Evolutionary conservation across 2,888 invertebrate genomes (phyloP).

Genomic region (Halictus ligatus): DNA sequence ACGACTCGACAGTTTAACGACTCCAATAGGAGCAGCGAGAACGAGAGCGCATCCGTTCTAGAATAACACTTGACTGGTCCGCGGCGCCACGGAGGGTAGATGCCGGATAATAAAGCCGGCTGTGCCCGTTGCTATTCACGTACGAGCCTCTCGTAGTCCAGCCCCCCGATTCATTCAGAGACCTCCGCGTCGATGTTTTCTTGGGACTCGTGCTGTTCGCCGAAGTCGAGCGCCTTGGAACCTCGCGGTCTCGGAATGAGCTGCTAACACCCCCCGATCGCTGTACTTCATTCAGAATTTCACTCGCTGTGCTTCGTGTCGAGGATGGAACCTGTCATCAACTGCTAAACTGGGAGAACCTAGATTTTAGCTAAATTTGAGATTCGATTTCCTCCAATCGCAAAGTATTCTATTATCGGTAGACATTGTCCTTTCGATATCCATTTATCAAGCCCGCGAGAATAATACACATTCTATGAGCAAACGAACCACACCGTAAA

Average conservation of each 20-base stretch:
- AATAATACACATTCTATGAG: background rate
- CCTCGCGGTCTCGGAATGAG: constrained; percentile 2
- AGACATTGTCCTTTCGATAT: background rate
- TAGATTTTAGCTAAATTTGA: background rate
- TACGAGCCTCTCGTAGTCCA: constrained; percentile 14
- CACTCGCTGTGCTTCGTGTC: background rate
- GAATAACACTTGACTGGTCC: constrained; percentile 66
- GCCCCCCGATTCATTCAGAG: constrained; percentile 54
- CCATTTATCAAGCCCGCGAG: background rate
- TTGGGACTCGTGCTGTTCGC: background rate
- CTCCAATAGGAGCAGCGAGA: constrained; percentile 71
- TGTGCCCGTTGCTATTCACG: constrained; percentile 45
- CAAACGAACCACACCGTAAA: background rate
- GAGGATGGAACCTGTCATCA: background rate
- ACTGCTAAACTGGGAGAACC: background rate
- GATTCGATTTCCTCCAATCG: background rate
- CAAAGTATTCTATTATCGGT: background rate
- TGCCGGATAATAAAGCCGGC: constrained; percentile 44
- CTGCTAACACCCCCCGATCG: background rate
- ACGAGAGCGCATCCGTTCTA: constrained; percentile 64
- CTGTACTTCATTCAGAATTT: constrained; percentile 22
- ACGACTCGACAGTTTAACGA: constrained; percentile 73
- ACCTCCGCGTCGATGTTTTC: constrained; percentile 30
- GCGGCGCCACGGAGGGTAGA: constrained; percentile 21
- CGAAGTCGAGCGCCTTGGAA: background rate